Conservation (phyloP, 2,797 vertebrate genomes). For the Paramormyrops hopkinsi region DNA sequence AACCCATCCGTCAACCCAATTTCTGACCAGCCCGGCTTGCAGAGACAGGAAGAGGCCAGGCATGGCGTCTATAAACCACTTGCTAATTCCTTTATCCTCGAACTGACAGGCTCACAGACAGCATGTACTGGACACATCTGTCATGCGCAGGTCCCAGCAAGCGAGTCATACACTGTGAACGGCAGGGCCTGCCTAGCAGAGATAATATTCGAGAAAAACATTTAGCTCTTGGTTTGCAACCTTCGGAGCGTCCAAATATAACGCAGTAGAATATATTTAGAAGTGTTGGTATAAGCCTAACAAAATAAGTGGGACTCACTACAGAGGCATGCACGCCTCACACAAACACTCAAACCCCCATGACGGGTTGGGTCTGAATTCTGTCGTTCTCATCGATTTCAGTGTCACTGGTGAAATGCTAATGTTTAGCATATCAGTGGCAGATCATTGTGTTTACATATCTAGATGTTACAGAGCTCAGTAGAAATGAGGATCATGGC, state of each 20-base stretch:
- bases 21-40: neutral
- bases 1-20: neutral
- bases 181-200: neutral
- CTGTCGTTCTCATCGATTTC: neutral
- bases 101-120: neutral
- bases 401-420: neutral
- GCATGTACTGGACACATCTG: neutral
- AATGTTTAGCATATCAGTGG: neutral
- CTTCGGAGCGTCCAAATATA: neutral
- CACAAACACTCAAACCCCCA: neutral
- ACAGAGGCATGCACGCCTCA: neutral
- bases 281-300: neutral
- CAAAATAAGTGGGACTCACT: neutral
- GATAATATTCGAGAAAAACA: neutral
- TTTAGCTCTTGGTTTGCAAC: neutral
- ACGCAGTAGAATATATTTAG: neutral
- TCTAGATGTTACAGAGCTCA: neutral
- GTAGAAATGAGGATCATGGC: neutral
- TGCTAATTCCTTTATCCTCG: neutral
- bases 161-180: neutral
- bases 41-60: neutral
- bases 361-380: neutral
- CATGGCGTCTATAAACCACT: neutral
- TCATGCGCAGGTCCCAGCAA: neutral
- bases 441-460: neutral